Evolutionary conservation across 2,113 vertebrate genomes (phyloP).

Genomic region (Epinephelus fuscoguttatus): DNA sequence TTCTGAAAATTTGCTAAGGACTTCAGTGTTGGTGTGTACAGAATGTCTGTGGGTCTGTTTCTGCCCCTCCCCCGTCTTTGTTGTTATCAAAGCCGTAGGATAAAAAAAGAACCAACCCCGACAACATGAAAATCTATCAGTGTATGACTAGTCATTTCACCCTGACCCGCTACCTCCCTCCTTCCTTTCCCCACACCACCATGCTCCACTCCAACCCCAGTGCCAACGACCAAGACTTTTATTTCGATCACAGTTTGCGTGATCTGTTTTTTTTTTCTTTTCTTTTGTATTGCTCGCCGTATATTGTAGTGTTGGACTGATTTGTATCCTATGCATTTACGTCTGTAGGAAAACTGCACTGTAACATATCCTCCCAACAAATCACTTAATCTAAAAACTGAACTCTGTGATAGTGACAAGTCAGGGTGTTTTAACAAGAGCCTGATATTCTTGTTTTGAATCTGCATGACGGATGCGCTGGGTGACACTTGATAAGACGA

Average conservation of each 20-base stretch:
- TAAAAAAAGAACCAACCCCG: slow-evolving; percentile 34
- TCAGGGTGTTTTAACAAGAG: slow-evolving; percentile 20
- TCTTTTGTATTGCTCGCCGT: slow-evolving; percentile 63
- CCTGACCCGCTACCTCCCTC: neutral
- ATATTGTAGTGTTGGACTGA: slow-evolving; percentile 66
- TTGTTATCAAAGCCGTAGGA: slow-evolving; percentile 45
- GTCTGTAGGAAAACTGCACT: slow-evolving; percentile 58
- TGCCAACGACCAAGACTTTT: slow-evolving; percentile 78
- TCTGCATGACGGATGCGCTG: slow-evolving; percentile 15
- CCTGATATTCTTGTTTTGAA: slow-evolving; percentile 25
- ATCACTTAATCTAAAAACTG: slow-evolving; percentile 26
- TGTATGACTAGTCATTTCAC: slow-evolving; percentile 47
- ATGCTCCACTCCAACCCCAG: slow-evolving; percentile 49
- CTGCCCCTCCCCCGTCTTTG: slow-evolving; percentile 40
- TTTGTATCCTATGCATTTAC: slow-evolving; percentile 80
- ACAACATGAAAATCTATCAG: slow-evolving; percentile 30
- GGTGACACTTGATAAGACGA: neutral
- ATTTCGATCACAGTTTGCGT: slow-evolving; percentile 50
- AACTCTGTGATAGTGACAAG: slow-evolving; percentile 19
- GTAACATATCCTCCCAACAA: slow-evolving; percentile 46
- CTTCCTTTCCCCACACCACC: neutral
- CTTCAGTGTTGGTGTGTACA: slow-evolving; percentile 63
- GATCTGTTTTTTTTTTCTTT: slow-evolving; percentile 32
- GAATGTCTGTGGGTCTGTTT: slow-evolving; percentile 58
- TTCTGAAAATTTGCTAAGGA: slow-evolving; percentile 63